Evolutionary conservation across 1,140 invertebrate species (phyloP), one percentile per base, ranked within the genome.

Genomic region (Dreissena polymorpha): DNA sequence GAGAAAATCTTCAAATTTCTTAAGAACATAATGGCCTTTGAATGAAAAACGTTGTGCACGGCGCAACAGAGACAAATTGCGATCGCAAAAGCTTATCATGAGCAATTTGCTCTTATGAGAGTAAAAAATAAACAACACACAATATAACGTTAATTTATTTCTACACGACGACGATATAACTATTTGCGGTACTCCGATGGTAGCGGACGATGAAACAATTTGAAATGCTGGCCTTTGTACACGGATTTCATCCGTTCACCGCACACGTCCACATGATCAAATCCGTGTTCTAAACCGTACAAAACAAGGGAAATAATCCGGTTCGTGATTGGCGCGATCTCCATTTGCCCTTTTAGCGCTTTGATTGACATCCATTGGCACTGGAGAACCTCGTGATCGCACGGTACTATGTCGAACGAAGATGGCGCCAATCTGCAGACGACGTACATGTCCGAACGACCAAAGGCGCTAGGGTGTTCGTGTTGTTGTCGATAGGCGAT

Each of bases 361-460:
- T 87, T 65, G 10, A 91, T 70, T 18, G 72, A 65, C 89, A 98
- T 98, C 97, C 97, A 98, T 86, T 94, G 90, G 85, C 96, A 96
- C 51, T 95, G 94, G 0, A 93, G 93, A 23, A 98, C 95, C 94
- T 98, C 97, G 79, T 94, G 93, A 27, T 95, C 92, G 87, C 96
- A 96, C 85, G 95, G 95, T 64, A 90, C 90, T 53, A 97, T 95
- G n/a, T 95, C 93, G 53, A 94, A 92, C 39, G 94, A 95, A 50
- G 88, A n/a, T 0, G 97, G 96, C 83, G 93, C 95, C 74, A 98
- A 92, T 85, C 94, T 94, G 12, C 96, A 94, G 0, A 98, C 94
- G 63, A 96, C 94, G 89, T 97, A 98, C 67, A 98, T 95, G 91
- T 97, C 97, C 0, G 96, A 97, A 89, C 97, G 97, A 8, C 94